Evolutionary conservation across 2,888 invertebrate species (phyloP).

Genomic region (Diarsia brunnea): DNA sequence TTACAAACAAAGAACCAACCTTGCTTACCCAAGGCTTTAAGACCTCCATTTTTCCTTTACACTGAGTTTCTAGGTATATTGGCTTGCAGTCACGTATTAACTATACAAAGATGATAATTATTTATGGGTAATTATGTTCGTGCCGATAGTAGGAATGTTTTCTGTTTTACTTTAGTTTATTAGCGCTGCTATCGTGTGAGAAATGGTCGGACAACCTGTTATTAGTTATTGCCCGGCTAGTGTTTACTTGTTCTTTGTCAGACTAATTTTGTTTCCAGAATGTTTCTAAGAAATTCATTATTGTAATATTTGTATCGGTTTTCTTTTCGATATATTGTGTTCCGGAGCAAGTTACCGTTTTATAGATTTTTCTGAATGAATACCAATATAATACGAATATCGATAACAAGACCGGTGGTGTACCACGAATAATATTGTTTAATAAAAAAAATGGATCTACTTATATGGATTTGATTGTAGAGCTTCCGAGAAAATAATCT

Average conservation of each 20-base stretch:
- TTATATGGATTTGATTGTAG: neutral
- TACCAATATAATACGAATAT: neutral
- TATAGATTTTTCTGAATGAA: neutral
- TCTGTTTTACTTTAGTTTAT: conserved; percentile 31
- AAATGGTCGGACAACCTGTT: conserved; percentile 23
- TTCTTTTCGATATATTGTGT: neutral
- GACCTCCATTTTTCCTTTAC: conserved; percentile 50
- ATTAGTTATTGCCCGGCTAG: neutral
- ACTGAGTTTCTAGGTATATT: conserved; percentile 20
- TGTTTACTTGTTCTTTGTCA: neutral
- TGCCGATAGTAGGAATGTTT: conserved; percentile 45
- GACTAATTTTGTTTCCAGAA: neutral
- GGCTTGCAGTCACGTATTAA: conserved; percentile 46
- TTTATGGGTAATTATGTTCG: conserved; percentile 44
- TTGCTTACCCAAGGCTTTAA: conserved; percentile 42
- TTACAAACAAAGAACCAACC: conserved; percentile 51
- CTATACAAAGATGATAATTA: conserved; percentile 39
- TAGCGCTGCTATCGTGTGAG: conserved; percentile 3
- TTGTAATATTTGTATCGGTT: neutral
- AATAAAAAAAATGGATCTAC: neutral
- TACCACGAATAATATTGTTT: neutral
- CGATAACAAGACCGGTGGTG: neutral
- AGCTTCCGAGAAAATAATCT: neutral
- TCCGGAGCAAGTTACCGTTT: neutral
- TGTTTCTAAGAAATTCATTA: neutral